Evolutionary conservation across 2,888 invertebrate species (phyloP).

Genomic region (Furcula furcula): DNA sequence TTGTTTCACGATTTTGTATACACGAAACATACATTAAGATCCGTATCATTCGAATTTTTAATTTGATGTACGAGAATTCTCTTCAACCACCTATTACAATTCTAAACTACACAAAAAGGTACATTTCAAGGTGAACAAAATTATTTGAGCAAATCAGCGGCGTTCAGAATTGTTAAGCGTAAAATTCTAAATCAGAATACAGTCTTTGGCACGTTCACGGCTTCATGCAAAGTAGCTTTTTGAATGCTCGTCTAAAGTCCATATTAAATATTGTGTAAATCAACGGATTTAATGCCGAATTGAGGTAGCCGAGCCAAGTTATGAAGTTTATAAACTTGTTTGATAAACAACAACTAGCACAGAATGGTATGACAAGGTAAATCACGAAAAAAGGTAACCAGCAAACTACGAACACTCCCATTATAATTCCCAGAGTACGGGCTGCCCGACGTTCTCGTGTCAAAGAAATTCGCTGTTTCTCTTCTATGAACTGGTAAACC

Average conservation of each 20-base stretch:
- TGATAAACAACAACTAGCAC: slow-evolving; percentile 89
- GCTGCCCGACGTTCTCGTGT: slow-evolving; percentile 97
- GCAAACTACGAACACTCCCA: slow-evolving; percentile 98
- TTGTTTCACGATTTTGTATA: slow-evolving; percentile 16
- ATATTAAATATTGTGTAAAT: slow-evolving; percentile 98
- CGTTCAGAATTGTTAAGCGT: slow-evolving; percentile 43
- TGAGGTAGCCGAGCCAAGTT: slow-evolving; percentile 96
- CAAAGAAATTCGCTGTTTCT: slow-evolving; percentile 93
- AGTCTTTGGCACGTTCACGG: slow-evolving; percentile 61
- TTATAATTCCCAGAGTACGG: slow-evolving; percentile 96
- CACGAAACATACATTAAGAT: slow-evolving; percentile 21
- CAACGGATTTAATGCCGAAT: slow-evolving; percentile 95
- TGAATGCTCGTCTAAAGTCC: slow-evolving; percentile 95
- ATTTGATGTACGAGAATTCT: slow-evolving; percentile 5
- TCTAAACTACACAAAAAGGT: slow-evolving; percentile 28
- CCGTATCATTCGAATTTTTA: slow-evolving; percentile 16
- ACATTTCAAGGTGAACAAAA: slow-evolving; percentile 41
- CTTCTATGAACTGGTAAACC: slow-evolving; percentile 93
- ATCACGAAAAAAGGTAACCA: slow-evolving; percentile 99
- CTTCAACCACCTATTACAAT: slow-evolving; percentile 12
- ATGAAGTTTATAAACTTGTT: slow-evolving; percentile 92
- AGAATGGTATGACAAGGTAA: slow-evolving; percentile 96
- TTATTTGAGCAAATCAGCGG: slow-evolving; percentile 71
- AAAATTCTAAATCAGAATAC: slow-evolving; percentile 35
- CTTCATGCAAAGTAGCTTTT: slow-evolving; percentile 83